These are phyloP conservation scores for Diarsia mendica DNA, from an alignment of 2,888 invertebrate genomes.

Conservation along the genomic window DNA sequence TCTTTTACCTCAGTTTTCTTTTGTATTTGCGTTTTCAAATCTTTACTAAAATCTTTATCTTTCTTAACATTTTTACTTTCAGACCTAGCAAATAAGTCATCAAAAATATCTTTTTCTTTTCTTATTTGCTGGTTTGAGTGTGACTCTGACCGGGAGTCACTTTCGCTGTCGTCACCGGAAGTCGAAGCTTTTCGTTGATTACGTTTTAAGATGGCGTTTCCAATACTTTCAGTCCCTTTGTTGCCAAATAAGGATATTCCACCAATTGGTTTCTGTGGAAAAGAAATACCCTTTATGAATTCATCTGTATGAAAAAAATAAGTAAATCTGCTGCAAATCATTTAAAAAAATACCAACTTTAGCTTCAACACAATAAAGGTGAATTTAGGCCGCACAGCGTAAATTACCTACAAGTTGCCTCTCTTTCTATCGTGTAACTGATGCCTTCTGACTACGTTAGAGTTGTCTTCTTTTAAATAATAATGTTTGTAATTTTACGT, in stretches of 20 bases:
- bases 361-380: too few relatives aligned
- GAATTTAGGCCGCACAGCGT: too few relatives aligned
- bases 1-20: conserved; percentile 58
- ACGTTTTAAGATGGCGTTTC: conserved; percentile 83
- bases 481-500: too few relatives aligned
- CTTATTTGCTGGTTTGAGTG: conserved; percentile 44
- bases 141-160: conserved; percentile 53
- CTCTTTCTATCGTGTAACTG: too few relatives aligned
- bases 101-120: conserved; percentile 80
- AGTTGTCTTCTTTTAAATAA: too few relatives aligned
- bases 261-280: conserved; percentile 91
- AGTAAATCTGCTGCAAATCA: background rate
- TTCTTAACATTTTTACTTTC: conserved; percentile 68
- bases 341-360: too few relatives aligned
- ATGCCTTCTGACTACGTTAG: too few relatives aligned
- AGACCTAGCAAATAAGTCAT: conserved; percentile 79
- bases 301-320: background rate
- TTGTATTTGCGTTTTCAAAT: conserved; percentile 52
- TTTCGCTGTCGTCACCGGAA: conserved; percentile 76
- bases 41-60: conserved; percentile 48
- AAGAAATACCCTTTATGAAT: background rate
- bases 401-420: too few relatives aligned
- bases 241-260: conserved; percentile 91
- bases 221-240: conserved; percentile 82
- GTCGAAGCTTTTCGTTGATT: conserved; percentile 77